Evolutionary conservation across 1,140 invertebrate genomes (phyloP).

Genomic region (Drosophila azteca): DNA sequence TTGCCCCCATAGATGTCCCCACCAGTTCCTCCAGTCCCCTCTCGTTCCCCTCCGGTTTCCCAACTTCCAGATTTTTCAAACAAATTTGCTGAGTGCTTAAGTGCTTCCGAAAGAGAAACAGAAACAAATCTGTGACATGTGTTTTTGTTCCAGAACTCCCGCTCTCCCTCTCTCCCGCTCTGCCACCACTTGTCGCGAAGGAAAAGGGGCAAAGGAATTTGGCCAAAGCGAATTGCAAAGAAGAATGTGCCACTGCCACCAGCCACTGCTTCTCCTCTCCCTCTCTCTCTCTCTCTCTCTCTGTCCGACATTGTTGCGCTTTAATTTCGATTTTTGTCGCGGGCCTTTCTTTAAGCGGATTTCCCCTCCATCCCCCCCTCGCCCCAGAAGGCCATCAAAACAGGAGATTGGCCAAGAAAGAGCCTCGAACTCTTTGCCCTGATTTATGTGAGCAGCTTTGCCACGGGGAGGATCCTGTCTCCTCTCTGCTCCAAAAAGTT

Average conservation of each 20-base stretch:
- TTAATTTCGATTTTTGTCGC: slow-evolving; percentile 60
- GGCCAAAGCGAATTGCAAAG: slow-evolving; percentile 58
- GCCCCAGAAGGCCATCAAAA: slow-evolving; percentile 41
- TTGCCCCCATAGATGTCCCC: slow-evolving; percentile 39
- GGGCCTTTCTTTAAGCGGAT: slow-evolving; percentile 72
- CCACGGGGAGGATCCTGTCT: slow-evolving; percentile 16
- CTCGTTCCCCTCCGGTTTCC: neutral
- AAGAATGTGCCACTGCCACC: slow-evolving; percentile 46
- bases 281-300: neutral
- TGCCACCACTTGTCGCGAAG: neutral
- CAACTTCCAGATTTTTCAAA: slow-evolving; percentile 70
- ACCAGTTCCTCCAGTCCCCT: neutral
- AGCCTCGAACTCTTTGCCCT: slow-evolving; percentile 14
- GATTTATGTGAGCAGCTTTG: slow-evolving; percentile 78
- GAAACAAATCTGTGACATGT: slow-evolving; percentile 82
- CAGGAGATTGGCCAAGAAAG: slow-evolving; percentile 63
- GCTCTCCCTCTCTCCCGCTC: neutral
- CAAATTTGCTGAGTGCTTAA: slow-evolving; percentile 82
- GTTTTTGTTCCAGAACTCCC: slow-evolving; percentile 62
- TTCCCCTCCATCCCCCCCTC: slow-evolving; percentile 19
- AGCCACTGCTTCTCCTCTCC: neutral
- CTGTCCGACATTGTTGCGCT: slow-evolving; percentile 61
- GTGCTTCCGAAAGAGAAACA: slow-evolving; percentile 81
- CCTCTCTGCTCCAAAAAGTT: no score
- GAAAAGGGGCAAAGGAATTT: slow-evolving; percentile 13